phyloP scores from a whole-genome alignment of 2,888 invertebrate species.

The Nycteola revayana region DNA sequence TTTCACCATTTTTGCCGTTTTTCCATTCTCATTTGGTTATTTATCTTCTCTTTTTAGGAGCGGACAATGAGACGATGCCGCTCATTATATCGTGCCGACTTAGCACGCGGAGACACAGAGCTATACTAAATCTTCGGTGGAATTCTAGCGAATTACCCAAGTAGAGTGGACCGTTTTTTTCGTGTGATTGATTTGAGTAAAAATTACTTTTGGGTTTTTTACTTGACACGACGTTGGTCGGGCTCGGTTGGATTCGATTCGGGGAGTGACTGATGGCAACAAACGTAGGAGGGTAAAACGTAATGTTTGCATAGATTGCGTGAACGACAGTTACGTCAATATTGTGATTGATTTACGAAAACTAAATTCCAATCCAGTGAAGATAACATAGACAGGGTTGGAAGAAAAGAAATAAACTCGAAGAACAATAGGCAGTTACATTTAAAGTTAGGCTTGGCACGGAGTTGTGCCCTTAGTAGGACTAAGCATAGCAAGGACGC shows the following conservation, averaged over 20 bases:
- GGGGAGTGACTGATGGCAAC: constrained; percentile 25
- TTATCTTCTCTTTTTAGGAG: constrained; percentile 75
- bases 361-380: too few relatives aligned
- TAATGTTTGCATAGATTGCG: too few relatives aligned
- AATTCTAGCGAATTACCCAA: constrained; percentile 80
- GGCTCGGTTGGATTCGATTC: too few relatives aligned
- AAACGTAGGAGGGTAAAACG: too few relatives aligned
- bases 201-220: constrained; percentile 76
- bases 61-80: constrained; percentile 53
- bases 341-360: too few relatives aligned
- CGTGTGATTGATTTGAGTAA: constrained; percentile 78
- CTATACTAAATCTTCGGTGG: constrained; percentile 74
- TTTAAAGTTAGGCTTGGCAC: too few relatives aligned
- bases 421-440: too few relatives aligned
- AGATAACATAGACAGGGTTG: too few relatives aligned
- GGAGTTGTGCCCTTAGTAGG: too few relatives aligned
- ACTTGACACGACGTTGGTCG: constrained; percentile 25
- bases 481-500: too few relatives aligned
- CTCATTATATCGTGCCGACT: constrained; percentile 74
- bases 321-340: too few relatives aligned
- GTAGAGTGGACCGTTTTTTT: constrained; percentile 68
- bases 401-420: too few relatives aligned
- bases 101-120: constrained; percentile 72
- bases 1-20: constrained; percentile 79
- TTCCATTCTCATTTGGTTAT: constrained; percentile 81